phyloP scores from a whole-genome alignment of 1,140 invertebrate species.

The Dufourea novaeangliae region DNA sequence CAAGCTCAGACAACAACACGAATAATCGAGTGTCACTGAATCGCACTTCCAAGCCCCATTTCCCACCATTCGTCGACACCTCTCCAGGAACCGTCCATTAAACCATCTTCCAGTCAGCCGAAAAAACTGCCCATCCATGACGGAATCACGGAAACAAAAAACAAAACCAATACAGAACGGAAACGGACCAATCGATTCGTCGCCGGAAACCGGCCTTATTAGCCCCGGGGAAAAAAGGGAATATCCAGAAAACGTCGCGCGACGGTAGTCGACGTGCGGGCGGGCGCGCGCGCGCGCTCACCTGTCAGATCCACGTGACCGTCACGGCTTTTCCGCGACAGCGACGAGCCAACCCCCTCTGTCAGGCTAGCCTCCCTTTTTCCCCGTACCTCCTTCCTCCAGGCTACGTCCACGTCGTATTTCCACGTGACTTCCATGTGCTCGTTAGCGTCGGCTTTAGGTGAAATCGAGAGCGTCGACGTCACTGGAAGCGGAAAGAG shows the following conservation, averaged over 20 bases:
- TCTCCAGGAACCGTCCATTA: too few species aligned
- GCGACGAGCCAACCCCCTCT: constrained; percentile 2
- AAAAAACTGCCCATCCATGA: not conserved
- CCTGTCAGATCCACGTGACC: constrained; percentile 66
- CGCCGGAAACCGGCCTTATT: constrained; percentile 17
- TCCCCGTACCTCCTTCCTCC: constrained; percentile 3
- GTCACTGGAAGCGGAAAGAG: constrained; percentile 67
- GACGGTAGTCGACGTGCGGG: constrained; percentile 55
- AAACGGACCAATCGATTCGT: not conserved
- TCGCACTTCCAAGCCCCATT: too few species aligned
- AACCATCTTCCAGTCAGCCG: too few species aligned
- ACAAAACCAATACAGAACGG: too few species aligned
- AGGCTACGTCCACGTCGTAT: constrained; percentile 58
- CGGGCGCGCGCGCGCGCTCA: too few species aligned
- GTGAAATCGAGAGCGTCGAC: constrained; percentile 79
- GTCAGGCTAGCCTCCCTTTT: constrained; percentile 1
- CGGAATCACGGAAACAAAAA: not conserved
- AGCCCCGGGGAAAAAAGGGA: not conserved
- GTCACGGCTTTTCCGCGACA: constrained; percentile 48
- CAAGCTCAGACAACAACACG: too few species aligned
- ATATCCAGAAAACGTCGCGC: not conserved
- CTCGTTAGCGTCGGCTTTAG: constrained; percentile 81
- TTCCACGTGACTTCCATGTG: constrained; percentile 81
- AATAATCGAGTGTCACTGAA: too few species aligned
- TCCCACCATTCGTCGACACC: too few species aligned